Conservation (phyloP, 1,140 invertebrate genomes). For the Reticulitermes speratus region DNA sequence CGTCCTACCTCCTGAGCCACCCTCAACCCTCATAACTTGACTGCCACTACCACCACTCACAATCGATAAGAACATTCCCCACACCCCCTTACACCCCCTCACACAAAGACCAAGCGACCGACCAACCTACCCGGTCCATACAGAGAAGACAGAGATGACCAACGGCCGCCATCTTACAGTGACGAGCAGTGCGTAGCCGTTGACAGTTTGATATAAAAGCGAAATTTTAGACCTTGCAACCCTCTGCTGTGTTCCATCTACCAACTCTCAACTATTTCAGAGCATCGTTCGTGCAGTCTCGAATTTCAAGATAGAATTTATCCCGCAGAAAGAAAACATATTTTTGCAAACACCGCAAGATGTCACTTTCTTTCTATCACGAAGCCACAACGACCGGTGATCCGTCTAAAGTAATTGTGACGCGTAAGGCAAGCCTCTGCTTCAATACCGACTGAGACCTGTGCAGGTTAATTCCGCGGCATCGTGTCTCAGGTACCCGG, state of each 20-base stretch:
- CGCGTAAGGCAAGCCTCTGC: too few relatives aligned
- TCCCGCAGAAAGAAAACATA: background rate
- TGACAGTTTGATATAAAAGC: constrained; percentile 19
- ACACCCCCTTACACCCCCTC: background rate
- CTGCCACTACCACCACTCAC: constrained; percentile 33
- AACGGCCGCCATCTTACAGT: constrained; percentile 31
- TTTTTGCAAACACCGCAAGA: background rate
- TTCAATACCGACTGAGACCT: too few relatives aligned
- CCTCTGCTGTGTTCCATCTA: too few relatives aligned
- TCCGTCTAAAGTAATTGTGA: too few relatives aligned
- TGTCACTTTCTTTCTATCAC: background rate
- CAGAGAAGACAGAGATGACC: constrained; percentile 15
- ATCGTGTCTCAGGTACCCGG: too few relatives aligned
- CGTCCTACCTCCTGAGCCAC: constrained; percentile 5
- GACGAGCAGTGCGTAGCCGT: constrained; percentile 19
- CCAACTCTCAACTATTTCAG: background rate
- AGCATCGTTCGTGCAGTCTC: background rate
- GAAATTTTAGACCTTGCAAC: background rate
- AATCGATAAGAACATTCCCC: constrained; percentile 33
- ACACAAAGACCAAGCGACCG: background rate
- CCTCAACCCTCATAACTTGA: constrained; percentile 34
- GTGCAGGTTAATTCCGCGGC: too few relatives aligned
- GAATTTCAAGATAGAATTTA: background rate
- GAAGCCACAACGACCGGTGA: too few relatives aligned
- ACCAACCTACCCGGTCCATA: background rate